Base-by-base conservation (phyloP, 2,113 vertebrate genomes). In the Tachysurus fulvidraco region DNA sequence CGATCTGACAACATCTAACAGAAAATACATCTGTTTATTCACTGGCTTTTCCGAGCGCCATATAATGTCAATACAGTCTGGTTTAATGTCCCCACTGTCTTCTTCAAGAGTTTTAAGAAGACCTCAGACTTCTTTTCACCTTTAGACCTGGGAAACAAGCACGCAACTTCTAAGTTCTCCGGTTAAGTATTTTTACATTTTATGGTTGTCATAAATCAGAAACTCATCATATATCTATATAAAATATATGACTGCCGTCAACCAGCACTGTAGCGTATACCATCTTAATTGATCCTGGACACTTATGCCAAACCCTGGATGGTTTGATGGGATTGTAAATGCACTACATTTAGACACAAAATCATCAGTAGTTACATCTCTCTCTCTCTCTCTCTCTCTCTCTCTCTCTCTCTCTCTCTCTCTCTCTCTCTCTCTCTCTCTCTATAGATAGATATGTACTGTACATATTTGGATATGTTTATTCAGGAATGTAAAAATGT, bases 401-500 rank as follows among this genome's bases (percentile, higher is more conserved):
- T 52, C 44, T 77, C 25, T 50, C 73, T 76, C 41, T 74, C 36
- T 73, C 69, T 44, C 69, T 17, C n/a, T 67, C 64, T 28, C 64
- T 13, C 62, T 65, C 9, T 67, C 64, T 28, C 64, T 13, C 62
- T 65, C 9, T n/a, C 62, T n/a, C 64, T 28, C 64, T 28, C 25
- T 65, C 28, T 16, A 21, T 46, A 73, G 28, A 17, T 30, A 17
- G 28, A 69, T 17, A 36, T 69, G 14, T 17, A 73, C 10, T 69
- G 14, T 17, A 73, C 10, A 28, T 90, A 83, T 85, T 88, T 89
- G 91, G 88, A 87, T 85, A 88, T 91, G 92, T 92, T 89, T 88
- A 91, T 84, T 88, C 88, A 91, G 87, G 91, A 90, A 88, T 88
- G 88, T 67, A 80, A 86, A 88, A 73, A 92, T 90, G 92, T 91